These are phyloP conservation scores for Threskiornis aethiopicus DNA, from an alignment of 2,797 vertebrate genomes.

Conservation along the genomic window DNA sequence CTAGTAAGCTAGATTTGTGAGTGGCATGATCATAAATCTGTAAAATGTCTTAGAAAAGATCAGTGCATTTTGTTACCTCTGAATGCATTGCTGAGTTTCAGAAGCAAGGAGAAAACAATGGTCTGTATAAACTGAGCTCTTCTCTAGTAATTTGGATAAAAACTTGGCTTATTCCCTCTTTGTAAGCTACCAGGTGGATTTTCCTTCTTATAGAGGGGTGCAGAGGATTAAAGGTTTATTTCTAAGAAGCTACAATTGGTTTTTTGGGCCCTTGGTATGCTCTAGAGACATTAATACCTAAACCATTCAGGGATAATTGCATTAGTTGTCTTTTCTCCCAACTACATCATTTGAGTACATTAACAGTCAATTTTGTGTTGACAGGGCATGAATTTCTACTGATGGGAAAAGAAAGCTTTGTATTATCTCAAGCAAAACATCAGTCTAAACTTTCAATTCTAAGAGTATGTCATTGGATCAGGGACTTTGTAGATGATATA, in stretches of 20 bases:
- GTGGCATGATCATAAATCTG: background rate
- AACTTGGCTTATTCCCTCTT: background rate
- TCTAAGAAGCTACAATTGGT: constrained; percentile 36
- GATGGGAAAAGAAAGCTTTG: constrained; percentile 47
- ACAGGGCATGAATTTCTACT: constrained; percentile 42
- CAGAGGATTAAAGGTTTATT: constrained; percentile 48
- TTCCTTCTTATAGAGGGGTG: background rate
- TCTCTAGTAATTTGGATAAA: background rate
- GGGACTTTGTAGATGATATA: constrained; percentile 11
- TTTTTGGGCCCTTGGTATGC: constrained; percentile 38
- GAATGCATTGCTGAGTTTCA: background rate
- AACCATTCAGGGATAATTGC: constrained; percentile 42
- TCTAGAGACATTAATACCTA: constrained; percentile 34
- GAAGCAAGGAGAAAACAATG: background rate
- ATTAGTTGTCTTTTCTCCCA: constrained; percentile 51
- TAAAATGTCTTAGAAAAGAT: background rate
- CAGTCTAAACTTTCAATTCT: constrained; percentile 22
- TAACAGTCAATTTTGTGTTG: constrained; percentile 67
- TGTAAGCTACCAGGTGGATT: background rate
- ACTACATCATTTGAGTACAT: constrained; percentile 42
- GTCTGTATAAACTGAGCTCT: background rate
- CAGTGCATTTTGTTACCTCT: background rate
- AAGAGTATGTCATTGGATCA: constrained; percentile 19
- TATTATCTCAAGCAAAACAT: constrained; percentile 50
- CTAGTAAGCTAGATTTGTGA: background rate